Base-by-base conservation (phyloP, 2,888 invertebrate species). In the Coelinius sp. region DNA sequence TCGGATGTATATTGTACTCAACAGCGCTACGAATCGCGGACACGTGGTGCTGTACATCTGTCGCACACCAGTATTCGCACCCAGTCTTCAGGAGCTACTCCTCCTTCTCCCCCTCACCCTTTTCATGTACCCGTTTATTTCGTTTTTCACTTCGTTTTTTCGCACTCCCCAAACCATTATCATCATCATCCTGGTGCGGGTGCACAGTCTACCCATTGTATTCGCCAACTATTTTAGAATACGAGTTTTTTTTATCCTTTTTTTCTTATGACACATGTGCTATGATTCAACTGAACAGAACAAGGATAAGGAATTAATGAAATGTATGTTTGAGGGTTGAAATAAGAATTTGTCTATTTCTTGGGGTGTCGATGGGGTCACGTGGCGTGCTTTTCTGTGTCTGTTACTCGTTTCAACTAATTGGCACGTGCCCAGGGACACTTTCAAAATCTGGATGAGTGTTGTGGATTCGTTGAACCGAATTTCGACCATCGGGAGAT, bases 11-110 rank as follows among this genome's bases (percentile, higher is more conserved):
- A 80, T 80, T 83, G 79, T 79, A 78, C 76, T 25, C 41, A 71
- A 59, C n/a, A 56, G 75, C 73, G 74, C 75, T 77, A 77, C 78
- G 77, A 80, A 81, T 79, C 78, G 77, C 74, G 62, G 71, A 78
- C 79, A 80, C 82, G 84, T 83, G 84, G 84, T 84, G 83, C 79
- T 82, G 80, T 81, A 79, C 84, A 85, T 85, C 84, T 85, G 85
- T 85, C 84, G 83, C 81, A 80, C 80, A 76, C 77, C 77, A 77
- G 77, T 75, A 70, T 71, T 65, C 59, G 59, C 62, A 73, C 69
- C 75, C 46, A 75, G 70, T 74, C 71, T 71, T 73, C 70, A 68
- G 69, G 64, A 70, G 53, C 64, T n/a, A n/a, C n/a, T n/a, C n/a
- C n/a, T n/a, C n/a, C n/a, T n/a, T n/a, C n/a, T n/a, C n/a, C n/a